Conservation (phyloP, 37 sponge, comb jelly and placozoan genomes). For the Chondrilla cf. caribensis region DNA sequence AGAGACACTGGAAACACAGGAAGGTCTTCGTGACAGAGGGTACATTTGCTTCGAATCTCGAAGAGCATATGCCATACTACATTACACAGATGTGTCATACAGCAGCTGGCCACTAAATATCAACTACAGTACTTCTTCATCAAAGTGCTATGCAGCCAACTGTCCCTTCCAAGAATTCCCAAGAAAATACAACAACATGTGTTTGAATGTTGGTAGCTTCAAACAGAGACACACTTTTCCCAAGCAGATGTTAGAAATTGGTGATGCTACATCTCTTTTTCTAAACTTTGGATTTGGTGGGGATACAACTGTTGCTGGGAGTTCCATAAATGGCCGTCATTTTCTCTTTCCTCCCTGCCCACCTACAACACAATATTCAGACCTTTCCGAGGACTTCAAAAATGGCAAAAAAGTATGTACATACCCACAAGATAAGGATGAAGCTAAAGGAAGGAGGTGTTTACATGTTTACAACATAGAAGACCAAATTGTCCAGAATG, state of each 20-base stretch:
- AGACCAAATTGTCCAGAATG: not conserved
- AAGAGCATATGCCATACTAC: conserved; percentile 7
- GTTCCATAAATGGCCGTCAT: conserved; percentile 25
- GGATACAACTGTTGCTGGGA: conserved; percentile 1
- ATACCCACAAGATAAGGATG: no score
- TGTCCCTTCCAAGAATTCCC: conserved; percentile 59
- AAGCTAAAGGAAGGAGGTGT: not conserved
- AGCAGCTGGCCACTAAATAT: not conserved
- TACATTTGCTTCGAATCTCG: not conserved
- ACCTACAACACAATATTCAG: not conserved
- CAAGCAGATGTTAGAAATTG: not conserved
- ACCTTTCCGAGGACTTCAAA: not conserved
- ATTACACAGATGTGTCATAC: not conserved
- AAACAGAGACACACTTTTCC: not conserved
- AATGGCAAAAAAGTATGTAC: not conserved
- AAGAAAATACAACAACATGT: not conserved
- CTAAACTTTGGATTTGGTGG: conserved; percentile 39
- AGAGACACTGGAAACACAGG: conserved; percentile 55
- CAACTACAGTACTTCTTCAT: not conserved
- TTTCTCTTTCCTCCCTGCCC: not conserved
- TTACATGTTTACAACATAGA: not conserved
- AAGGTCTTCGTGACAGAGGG: not conserved
- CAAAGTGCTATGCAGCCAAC: conserved; percentile 57
- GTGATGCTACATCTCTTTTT: not conserved
- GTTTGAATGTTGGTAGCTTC: not conserved